phyloP scores from a whole-genome alignment of 2,888 invertebrate genomes.

The Polyploca ridens region DNA sequence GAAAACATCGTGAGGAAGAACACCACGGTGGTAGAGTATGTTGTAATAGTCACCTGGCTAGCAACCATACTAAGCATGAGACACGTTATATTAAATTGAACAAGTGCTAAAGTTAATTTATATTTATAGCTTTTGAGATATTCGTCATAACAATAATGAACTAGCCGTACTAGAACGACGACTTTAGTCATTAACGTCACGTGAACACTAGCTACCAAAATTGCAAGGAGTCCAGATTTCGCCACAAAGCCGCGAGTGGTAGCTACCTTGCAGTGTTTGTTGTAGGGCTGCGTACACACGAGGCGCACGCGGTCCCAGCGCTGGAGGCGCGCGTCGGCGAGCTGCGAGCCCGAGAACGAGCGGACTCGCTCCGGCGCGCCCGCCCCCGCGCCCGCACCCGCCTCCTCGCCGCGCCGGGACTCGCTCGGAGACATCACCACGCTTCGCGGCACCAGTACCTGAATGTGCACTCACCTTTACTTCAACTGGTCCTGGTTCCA shows the following conservation, averaged over 20 bases:
- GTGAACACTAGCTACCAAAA: no score
- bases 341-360: slow-evolving; percentile 87
- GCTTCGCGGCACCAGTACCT: slow-evolving; percentile 91
- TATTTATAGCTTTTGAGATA: no score
- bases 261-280: slow-evolving; percentile 86
- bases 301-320: slow-evolving; percentile 94
- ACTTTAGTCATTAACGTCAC: no score
- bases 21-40: no score
- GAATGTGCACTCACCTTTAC: slow-evolving; percentile 13
- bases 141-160: no score
- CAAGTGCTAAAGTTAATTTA: no score
- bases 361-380: slow-evolving; percentile 86
- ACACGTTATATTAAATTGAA: no score
- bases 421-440: slow-evolving; percentile 92
- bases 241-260: not conserved
- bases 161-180: no score
- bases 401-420: slow-evolving; percentile 86
- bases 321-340: slow-evolving; percentile 80
- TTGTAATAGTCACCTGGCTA: no score
- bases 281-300: slow-evolving; percentile 94
- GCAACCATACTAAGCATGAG: no score
- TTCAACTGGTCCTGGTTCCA: no score
- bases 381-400: slow-evolving; percentile 26
- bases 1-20: no score
- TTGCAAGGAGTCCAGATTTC: not conserved